Evolutionary conservation across 2,113 vertebrate genomes (phyloP).

Genomic region (Cinclus cinclus): DNA sequence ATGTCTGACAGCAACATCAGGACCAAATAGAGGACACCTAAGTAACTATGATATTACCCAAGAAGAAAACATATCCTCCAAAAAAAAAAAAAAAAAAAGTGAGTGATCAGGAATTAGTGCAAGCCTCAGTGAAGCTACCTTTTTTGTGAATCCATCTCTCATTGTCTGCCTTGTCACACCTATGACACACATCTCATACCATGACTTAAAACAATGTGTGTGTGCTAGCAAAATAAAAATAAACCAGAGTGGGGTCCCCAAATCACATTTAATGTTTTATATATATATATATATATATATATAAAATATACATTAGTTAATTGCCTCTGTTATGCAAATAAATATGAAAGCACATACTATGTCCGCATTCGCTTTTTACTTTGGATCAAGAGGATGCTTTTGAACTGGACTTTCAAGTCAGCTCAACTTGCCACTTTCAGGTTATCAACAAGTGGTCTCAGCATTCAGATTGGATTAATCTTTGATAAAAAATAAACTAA

Average conservation of each 20-base stretch:
- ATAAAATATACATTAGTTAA: not conserved
- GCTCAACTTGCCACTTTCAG: not conserved
- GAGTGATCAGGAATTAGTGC: not conserved
- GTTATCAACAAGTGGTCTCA: not conserved
- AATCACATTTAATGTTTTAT: not conserved
- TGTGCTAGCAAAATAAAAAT: not conserved
- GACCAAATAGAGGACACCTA: not conserved
- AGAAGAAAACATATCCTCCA: not conserved
- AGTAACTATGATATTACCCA: not conserved
- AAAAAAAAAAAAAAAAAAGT: not conserved
- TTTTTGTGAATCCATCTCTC: not conserved
- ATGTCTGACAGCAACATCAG: not conserved
- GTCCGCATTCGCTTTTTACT: not conserved
- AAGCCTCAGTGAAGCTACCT: not conserved
- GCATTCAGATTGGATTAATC: not conserved
- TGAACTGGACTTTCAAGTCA: not conserved
- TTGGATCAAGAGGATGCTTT: not conserved
- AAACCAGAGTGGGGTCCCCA: not conserved
- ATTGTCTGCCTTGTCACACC: not conserved
- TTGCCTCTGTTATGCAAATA: not conserved
- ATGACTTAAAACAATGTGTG: not conserved
- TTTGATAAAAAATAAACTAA: not conserved
- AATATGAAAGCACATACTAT: not conserved
- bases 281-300: not conserved
- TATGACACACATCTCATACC: not conserved